Evolutionary conservation across 2,797 vertebrate genomes (phyloP).

Genomic region (Neopelma chrysocephalum): DNA sequence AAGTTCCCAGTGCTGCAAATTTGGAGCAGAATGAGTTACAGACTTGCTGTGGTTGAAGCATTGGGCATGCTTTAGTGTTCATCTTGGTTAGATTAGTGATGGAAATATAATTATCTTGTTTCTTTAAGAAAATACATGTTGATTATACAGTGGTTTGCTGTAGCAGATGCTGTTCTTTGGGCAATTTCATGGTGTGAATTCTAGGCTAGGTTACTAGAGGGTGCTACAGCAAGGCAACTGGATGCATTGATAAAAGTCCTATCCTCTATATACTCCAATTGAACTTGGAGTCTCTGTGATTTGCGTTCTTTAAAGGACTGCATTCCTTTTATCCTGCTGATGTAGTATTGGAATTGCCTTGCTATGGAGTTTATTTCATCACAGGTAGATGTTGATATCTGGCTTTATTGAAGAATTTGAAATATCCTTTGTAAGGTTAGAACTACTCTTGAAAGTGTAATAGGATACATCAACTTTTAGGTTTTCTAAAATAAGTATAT

Average conservation of each 20-base stretch:
- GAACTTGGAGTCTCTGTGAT: not conserved
- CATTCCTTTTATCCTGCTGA: not conserved
- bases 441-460: conserved; percentile 30
- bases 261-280: not conserved
- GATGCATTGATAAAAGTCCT: not conserved
- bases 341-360: not conserved
- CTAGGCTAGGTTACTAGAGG: not conserved
- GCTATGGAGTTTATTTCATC: not conserved
- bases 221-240: not conserved
- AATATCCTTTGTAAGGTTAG: conserved; percentile 42
- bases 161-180: not conserved
- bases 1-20: not conserved
- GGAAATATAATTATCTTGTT: not conserved
- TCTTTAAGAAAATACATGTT: not conserved
- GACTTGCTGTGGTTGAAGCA: not conserved
- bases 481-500: conserved; percentile 1
- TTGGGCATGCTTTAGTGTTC: not conserved
- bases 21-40: not conserved
- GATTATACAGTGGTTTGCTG: not conserved
- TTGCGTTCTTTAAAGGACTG: not conserved
- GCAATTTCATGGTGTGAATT: not conserved
- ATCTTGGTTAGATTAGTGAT: not conserved
- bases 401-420: not conserved
- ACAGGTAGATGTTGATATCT: not conserved
- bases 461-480: not conserved